These are phyloP conservation scores for Falcunculus frontatus DNA, from an alignment of 2,113 vertebrate genomes.

Conservation along the genomic window DNA sequence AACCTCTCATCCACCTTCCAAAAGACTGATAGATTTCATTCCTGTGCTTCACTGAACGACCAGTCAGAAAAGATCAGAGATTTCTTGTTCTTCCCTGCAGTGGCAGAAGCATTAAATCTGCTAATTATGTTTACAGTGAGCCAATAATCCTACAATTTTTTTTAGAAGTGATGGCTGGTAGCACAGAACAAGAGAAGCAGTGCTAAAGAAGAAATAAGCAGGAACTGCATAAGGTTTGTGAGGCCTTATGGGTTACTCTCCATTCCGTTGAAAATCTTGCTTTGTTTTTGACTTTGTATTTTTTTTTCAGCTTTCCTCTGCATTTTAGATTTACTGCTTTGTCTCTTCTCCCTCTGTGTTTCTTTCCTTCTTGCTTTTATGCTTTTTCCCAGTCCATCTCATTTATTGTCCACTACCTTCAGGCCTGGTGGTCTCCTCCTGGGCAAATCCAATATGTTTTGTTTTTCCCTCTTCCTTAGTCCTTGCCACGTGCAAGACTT, in stretches of 20 bases:
- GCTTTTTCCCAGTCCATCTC: neutral
- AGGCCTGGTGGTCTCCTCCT: neutral
- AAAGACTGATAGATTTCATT: neutral
- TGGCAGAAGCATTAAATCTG: neutral
- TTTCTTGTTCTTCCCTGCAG: neutral
- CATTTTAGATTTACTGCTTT: neutral
- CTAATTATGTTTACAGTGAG: neutral
- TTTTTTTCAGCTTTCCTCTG: neutral
- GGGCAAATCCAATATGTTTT: neutral
- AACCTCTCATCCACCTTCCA: neutral
- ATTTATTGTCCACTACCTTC: neutral
- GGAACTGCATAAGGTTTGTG: neutral
- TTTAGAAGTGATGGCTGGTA: neutral
- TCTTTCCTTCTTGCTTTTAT: neutral
- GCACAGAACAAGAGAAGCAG: neutral
- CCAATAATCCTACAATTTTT: neutral
- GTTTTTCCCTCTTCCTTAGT: neutral
- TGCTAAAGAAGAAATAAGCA: neutral
- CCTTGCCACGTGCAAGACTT: neutral
- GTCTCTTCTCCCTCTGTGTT: neutral
- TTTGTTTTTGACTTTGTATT: neutral
- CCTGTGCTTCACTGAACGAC: neutral
- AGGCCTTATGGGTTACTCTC: neutral
- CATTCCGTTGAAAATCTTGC: neutral
- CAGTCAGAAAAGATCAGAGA: neutral